phyloP scores from a whole-genome alignment of 2,888 invertebrate genomes.

The Allacma fusca region DNA sequence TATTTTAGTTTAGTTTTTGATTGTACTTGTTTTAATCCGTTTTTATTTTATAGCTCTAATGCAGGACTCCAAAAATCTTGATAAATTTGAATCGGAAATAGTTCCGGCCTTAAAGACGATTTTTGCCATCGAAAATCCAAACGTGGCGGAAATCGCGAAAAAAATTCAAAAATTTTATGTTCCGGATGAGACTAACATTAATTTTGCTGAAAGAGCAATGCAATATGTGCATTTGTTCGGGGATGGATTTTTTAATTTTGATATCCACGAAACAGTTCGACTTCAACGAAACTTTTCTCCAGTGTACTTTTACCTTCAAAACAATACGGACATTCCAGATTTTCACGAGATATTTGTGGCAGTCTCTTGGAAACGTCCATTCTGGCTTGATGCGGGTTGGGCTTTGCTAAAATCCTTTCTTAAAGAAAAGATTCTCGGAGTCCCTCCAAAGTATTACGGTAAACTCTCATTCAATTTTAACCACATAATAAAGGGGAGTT shows the following conservation, averaged over 20 bases:
- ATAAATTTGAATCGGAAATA: not conserved
- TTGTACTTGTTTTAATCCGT: too few species aligned
- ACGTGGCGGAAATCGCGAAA: not conserved
- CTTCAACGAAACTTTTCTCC: too few species aligned
- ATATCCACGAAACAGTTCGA: slow-evolving; percentile 3
- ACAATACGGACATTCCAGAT: too few species aligned
- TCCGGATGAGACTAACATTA: not conserved
- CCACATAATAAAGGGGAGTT: too few species aligned
- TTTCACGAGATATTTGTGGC: too few species aligned
- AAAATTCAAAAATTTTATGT: slow-evolving; percentile 19
- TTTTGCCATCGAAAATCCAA: not conserved
- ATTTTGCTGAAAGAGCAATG: not conserved
- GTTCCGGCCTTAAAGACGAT: not conserved
- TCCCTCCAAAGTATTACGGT: too few species aligned
- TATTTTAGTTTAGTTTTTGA: slow-evolving; percentile 11
- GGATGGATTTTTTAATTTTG: slow-evolving; percentile 11
- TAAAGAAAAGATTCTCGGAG: not conserved
- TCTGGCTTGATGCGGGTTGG: not conserved
- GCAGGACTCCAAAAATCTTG: too few species aligned
- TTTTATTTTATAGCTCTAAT: too few species aligned
- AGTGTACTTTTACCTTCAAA: too few species aligned
- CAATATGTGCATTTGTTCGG: not conserved
- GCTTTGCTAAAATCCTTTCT: not conserved
- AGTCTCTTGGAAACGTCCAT: too few species aligned
- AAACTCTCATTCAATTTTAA: too few species aligned